These are phyloP conservation scores for Podarcis cretensis DNA, from an alignment of 2,113 vertebrate genomes.

Conservation along the genomic window DNA sequence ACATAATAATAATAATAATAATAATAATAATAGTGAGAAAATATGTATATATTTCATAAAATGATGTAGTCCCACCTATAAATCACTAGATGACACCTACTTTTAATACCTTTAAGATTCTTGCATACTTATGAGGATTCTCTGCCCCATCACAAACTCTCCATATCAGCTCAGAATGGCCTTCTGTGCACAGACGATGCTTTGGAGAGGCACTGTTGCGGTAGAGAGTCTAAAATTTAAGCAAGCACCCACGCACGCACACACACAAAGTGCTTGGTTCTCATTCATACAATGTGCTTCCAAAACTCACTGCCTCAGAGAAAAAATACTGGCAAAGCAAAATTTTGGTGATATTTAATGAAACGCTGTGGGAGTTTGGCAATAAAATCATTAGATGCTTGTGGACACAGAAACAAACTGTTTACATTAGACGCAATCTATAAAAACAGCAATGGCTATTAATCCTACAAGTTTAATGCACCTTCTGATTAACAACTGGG, in stretches of 20 bases:
- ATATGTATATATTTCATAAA: neutral
- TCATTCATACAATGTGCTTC: neutral
- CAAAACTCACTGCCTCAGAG: neutral
- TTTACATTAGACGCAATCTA: neutral
- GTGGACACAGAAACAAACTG: constrained; percentile 4
- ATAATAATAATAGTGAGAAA: too few relatives aligned
- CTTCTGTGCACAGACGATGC: neutral
- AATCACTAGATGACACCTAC: neutral
- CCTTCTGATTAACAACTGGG: neutral
- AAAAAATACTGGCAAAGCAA: neutral
- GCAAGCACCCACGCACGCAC: too few relatives aligned
- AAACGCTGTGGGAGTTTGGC: neutral
- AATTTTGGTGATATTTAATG: neutral
- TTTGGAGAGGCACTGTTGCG: too few relatives aligned
- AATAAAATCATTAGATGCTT: neutral
- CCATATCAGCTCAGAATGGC: neutral
- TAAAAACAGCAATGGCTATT: neutral
- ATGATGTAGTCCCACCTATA: neutral
- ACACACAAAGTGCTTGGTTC: neutral
- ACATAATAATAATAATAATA: too few relatives aligned
- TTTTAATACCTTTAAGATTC: neutral
- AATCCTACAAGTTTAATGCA: neutral
- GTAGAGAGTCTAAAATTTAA: too few relatives aligned
- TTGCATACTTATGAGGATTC: neutral
- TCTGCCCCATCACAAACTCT: neutral